Conservation (phyloP, 2,113 vertebrate species). For the Sapayoa aenigma region DNA sequence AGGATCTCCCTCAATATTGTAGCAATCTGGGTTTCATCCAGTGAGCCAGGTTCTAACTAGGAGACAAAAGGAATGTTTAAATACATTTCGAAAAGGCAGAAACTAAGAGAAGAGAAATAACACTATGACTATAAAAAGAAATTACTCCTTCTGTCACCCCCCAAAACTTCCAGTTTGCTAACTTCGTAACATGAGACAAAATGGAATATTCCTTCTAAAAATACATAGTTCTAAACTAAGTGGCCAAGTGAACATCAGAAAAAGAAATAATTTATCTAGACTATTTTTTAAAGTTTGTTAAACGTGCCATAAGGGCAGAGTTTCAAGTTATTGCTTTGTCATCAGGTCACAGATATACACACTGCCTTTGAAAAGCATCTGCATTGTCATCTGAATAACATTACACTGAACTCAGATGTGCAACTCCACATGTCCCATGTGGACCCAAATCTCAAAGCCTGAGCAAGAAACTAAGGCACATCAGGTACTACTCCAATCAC, state of each 20-base stretch:
- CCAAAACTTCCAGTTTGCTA: background rate
- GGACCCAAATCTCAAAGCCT: background rate
- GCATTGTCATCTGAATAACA: background rate
- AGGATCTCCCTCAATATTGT: constrained; percentile 96
- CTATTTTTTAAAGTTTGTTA: background rate
- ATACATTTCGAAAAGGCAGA: background rate
- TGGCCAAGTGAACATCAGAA: background rate
- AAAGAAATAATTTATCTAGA: background rate
- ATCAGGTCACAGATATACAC: background rate
- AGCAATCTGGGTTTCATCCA: constrained; percentile 95
- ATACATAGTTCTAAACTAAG: background rate
- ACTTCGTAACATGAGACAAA: background rate
- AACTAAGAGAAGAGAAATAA: background rate
- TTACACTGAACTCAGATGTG: background rate
- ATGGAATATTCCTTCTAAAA: background rate
- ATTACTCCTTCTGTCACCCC: background rate
- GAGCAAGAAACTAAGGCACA: background rate
- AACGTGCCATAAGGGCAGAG: background rate
- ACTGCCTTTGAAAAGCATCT: background rate
- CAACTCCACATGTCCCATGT: background rate
- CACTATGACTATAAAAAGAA: background rate
- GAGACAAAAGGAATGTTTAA: background rate
- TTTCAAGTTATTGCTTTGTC: background rate
- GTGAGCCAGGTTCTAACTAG: constrained; percentile 90
- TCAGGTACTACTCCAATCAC: background rate